These are phyloP conservation scores for Gastracanthus pulcherrimus DNA, from an alignment of 2,888 invertebrate species.

Conservation along the genomic window DNA sequence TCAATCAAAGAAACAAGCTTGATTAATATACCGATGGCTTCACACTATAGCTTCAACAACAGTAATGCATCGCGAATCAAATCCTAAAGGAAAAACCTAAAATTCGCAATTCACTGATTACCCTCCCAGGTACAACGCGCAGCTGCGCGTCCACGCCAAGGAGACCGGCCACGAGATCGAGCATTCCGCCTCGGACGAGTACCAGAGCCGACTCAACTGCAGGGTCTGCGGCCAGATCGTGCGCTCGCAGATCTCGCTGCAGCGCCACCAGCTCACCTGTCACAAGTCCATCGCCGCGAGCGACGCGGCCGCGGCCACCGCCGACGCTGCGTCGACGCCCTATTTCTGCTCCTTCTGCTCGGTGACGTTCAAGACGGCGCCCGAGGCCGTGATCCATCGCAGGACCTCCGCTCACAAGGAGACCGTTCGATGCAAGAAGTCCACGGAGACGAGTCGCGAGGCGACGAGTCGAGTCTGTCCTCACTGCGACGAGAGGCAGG, in stretches of 20 bases:
- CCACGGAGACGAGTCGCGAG: background rate
- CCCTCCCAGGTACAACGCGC: conserved; percentile 85
- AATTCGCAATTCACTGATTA: no score
- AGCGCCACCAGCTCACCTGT: conserved; percentile 82
- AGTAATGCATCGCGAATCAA: no score
- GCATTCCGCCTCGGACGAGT: conserved; percentile 82
- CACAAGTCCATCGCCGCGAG: conserved; percentile 78
- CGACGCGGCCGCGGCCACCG: conserved; percentile 61
- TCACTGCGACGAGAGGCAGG: conserved; percentile 80
- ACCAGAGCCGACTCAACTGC: conserved; percentile 84
- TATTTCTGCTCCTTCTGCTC: conserved; percentile 86
- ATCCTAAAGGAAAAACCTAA: background rate
- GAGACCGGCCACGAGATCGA: conserved; percentile 79
- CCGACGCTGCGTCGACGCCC: conserved; percentile 71
- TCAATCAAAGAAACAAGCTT: no score
- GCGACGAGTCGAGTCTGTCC: conserved; percentile 79
- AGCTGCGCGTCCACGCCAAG: conserved; percentile 83
- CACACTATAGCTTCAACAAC: no score
- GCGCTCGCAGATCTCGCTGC: conserved; percentile 82
- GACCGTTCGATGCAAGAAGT: conserved; percentile 74
- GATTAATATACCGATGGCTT: no score
- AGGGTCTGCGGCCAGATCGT: conserved; percentile 81
- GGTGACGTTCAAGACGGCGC: conserved; percentile 81
- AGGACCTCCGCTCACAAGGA: conserved; percentile 83
- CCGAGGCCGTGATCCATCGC: conserved; percentile 84